Conservation (phyloP, 1,140 invertebrate species). For the Colletes gigas region DNA sequence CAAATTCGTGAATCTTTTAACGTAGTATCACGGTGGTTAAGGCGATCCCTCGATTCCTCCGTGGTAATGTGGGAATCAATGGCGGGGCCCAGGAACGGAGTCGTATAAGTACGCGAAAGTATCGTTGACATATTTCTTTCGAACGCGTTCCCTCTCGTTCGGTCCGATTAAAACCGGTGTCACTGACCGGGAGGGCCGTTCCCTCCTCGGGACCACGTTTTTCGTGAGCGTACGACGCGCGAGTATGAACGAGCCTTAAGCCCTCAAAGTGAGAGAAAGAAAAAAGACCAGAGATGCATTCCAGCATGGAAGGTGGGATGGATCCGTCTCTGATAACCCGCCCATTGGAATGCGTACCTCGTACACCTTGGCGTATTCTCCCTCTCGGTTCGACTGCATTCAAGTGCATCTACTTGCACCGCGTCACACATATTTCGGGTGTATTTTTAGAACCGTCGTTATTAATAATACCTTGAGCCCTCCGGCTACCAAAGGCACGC, state of each 20-base stretch:
- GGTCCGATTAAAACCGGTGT: constrained; percentile 45
- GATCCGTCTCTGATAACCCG: constrained; percentile 78
- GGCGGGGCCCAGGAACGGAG: not conserved
- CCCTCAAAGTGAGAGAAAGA: constrained; percentile 49
- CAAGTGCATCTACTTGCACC: constrained; percentile 49
- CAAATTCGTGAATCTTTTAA: too few relatives aligned
- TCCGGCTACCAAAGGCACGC: not conserved
- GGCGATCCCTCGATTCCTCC: not conserved
- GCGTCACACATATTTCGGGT: constrained; percentile 48
- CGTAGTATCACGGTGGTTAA: too few relatives aligned
- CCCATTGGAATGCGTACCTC: constrained; percentile 78
- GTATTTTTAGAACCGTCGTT: constrained; percentile 57
- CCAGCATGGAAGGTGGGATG: constrained; percentile 74
- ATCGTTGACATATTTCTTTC: constrained; percentile 46
- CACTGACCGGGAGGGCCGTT: constrained; percentile 37
- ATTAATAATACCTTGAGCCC: constrained; percentile 31
- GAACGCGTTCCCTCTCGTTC: constrained; percentile 45
- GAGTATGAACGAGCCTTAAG: constrained; percentile 63
- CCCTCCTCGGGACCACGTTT: constrained; percentile 32
- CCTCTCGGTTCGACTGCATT: constrained; percentile 62
- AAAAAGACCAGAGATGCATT: constrained; percentile 64
- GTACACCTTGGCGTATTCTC: constrained; percentile 74
- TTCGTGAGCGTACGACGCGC: constrained; percentile 48
- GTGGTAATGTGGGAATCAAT: not conserved
- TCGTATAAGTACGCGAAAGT: constrained; percentile 20